These are phyloP conservation scores for Puntigrus tetrazona DNA, from an alignment of 2,113 vertebrate species.

Conservation along the genomic window DNA sequence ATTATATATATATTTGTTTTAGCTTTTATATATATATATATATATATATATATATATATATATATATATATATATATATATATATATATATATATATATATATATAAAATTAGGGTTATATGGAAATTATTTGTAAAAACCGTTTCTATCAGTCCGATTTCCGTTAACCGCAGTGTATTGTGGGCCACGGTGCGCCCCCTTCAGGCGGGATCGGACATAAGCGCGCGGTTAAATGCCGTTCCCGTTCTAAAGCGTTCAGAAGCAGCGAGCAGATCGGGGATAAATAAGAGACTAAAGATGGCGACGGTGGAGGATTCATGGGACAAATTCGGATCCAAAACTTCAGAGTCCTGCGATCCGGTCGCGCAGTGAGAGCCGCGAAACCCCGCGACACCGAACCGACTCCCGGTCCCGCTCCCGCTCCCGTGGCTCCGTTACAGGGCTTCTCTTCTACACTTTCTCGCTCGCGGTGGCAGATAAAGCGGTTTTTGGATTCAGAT, in stretches of 20 bases:
- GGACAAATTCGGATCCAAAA: constrained; percentile 54
- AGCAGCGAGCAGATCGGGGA: constrained; percentile 65
- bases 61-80: no score
- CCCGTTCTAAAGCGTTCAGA: not conserved
- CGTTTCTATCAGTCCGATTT: not conserved
- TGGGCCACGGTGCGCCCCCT: not conserved
- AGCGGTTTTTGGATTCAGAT: not conserved
- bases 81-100: no score
- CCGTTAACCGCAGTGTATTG: not conserved
- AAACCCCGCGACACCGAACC: not conserved
- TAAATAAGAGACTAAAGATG: constrained; percentile 73
- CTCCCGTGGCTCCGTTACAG: not conserved
- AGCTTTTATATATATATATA: no score
- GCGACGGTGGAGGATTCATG: constrained; percentile 64
- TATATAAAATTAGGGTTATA: no score
- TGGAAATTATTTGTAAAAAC: no score
- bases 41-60: no score
- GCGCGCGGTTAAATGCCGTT: not conserved
- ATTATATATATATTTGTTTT: no score
- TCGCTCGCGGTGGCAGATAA: not conserved
- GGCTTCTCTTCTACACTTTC: not conserved
- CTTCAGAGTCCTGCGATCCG: constrained; percentile 17
- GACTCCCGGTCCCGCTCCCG: not conserved
- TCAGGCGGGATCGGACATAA: not conserved
- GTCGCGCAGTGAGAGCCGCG: constrained; percentile 23